These are phyloP conservation scores for Psilopogon haemacephalus DNA, from an alignment of 2,113 vertebrate species.

Conservation along the genomic window DNA sequence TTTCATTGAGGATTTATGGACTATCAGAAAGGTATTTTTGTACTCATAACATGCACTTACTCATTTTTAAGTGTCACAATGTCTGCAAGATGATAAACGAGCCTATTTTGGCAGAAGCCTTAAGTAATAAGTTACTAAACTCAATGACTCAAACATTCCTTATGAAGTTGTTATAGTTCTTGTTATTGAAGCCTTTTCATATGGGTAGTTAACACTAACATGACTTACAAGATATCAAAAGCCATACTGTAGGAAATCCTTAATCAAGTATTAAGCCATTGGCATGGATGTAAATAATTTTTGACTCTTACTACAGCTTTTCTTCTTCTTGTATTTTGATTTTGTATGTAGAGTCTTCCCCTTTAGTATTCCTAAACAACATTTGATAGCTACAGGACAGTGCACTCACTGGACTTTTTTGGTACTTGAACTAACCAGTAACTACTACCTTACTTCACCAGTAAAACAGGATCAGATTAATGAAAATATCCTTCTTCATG, in stretches of 20 bases:
- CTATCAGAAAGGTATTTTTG: constrained; percentile 64
- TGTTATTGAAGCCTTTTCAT: constrained; percentile 57
- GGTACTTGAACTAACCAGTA: neutral
- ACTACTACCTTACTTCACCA: neutral
- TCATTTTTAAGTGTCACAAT: constrained; percentile 61
- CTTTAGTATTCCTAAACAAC: neutral
- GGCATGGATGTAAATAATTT: neutral
- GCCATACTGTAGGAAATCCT: constrained; percentile 8
- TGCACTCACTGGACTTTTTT: neutral
- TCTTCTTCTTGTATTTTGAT: neutral
- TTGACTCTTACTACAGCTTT: neutral
- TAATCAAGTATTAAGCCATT: constrained; percentile 17
- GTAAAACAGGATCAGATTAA: neutral
- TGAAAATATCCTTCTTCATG: neutral
- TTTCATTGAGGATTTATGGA: constrained; percentile 64
- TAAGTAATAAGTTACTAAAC: constrained; percentile 72
- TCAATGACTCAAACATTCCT: constrained; percentile 73
- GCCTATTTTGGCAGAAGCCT: constrained; percentile 58
- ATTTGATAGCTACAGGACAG: neutral
- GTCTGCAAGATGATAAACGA: constrained; percentile 65
- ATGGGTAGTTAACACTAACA: neutral
- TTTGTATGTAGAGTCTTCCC: neutral
- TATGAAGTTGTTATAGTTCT: constrained; percentile 50
- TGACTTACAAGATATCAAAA: neutral
- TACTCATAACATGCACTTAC: constrained; percentile 48